phyloP scores from a whole-genome alignment of 1,140 invertebrate species.

The Aradophagus sp. region DNA sequence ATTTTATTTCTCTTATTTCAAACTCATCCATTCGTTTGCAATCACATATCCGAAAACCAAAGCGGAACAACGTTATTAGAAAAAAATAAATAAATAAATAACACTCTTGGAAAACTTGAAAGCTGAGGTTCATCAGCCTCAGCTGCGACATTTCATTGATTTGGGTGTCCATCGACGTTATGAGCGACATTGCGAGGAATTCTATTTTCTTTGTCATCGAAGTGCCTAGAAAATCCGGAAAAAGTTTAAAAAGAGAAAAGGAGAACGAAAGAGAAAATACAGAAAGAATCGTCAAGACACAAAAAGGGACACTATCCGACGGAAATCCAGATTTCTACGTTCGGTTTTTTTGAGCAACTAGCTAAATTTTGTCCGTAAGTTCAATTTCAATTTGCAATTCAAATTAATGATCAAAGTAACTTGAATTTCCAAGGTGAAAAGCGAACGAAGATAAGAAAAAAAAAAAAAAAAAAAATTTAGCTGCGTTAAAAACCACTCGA shows the following conservation, averaged over 20 bases:
- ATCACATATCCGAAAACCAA: constrained; percentile 5
- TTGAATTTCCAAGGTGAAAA: not conserved
- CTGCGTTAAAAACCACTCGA: not conserved
- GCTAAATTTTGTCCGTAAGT: constrained; percentile 24
- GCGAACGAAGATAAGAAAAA: too few species aligned
- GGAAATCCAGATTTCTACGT: constrained; percentile 38
- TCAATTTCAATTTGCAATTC: too few species aligned
- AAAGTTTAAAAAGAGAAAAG: constrained; percentile 41
- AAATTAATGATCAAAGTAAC: not conserved
- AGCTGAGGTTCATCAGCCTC: constrained; percentile 35
- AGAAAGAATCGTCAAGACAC: constrained; percentile 42
- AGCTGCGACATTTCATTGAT: constrained; percentile 34
- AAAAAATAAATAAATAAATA: not conserved
- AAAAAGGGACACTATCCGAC: constrained; percentile 38
- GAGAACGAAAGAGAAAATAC: too few species aligned
- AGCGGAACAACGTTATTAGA: not conserved
- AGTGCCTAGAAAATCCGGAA: constrained; percentile 58
- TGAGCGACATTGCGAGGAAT: constrained; percentile 56
- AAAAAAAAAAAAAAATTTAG: constrained; percentile 29
- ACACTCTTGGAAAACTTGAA: constrained; percentile 1
- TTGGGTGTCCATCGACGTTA: constrained; percentile 58
- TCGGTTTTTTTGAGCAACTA: constrained; percentile 6
- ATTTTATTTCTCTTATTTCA: too few species aligned
- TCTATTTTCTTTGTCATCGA: constrained; percentile 60
- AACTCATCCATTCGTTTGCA: too few species aligned